These are phyloP conservation scores for Chelonus insularis DNA, from an alignment of 1,140 invertebrate species.

Conservation along the genomic window DNA sequence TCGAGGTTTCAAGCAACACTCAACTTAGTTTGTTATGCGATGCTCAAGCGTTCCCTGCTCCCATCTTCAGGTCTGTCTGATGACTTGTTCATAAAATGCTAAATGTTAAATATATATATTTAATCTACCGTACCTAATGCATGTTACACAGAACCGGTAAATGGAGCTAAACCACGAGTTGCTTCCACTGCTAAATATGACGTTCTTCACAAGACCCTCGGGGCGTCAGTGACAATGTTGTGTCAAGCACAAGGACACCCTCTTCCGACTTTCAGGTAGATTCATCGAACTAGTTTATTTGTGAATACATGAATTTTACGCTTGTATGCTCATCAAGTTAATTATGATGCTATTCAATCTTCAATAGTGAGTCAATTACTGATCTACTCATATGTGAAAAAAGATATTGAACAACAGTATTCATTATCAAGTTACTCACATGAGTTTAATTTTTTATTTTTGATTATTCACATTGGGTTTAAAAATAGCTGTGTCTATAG, in stretches of 20 bases:
- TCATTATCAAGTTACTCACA: too few relatives aligned
- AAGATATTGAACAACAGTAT: too few relatives aligned
- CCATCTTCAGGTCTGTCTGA: constrained; percentile 25
- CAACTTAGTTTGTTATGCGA: constrained; percentile 65
- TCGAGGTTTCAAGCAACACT: constrained; percentile 31
- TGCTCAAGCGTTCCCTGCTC: constrained; percentile 61
- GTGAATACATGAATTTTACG: too few relatives aligned
- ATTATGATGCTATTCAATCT: too few relatives aligned
- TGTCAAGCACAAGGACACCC: constrained; percentile 68
- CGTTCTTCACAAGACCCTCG: constrained; percentile 38
- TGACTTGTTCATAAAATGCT: constrained; percentile 3
- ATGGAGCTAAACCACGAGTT: constrained; percentile 68
- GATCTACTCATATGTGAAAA: too few relatives aligned
- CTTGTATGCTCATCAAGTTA: too few relatives aligned
- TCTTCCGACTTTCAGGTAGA: constrained; percentile 66
- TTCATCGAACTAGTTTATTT: too few relatives aligned
- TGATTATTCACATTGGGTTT: too few relatives aligned
- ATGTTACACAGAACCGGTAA: constrained; percentile 65
- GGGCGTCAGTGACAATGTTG: constrained; percentile 59
- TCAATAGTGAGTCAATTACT: too few relatives aligned
- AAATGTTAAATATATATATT: constrained; percentile 2
- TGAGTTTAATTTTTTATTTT: too few relatives aligned
- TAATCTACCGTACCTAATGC: constrained; percentile 9
- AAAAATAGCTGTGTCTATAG: too few relatives aligned
- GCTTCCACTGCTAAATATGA: constrained; percentile 52